Base-by-base conservation (phyloP, 1,140 invertebrate genomes). In the Drosophila trapezifrons region DNA sequence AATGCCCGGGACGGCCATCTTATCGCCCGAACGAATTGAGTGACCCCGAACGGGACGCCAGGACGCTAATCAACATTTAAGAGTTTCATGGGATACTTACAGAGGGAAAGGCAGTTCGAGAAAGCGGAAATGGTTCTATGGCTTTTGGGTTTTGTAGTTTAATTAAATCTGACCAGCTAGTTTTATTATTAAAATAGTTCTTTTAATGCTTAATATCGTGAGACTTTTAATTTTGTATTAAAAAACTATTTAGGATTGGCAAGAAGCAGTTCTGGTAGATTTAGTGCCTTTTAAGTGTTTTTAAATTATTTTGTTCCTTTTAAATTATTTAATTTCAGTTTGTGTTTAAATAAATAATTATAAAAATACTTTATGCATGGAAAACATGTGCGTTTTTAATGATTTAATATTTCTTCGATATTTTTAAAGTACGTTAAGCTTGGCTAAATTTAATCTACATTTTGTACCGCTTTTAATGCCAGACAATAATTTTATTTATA, bases 1-100 rank as follows among this genome's bases (percentile, higher is more conserved):
- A 71, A 71, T 71, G 67, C 65, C 67, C 49, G 18, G 38, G 40
- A 27, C 60, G 45, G 13, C 45, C 45, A 40, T 52, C 65, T 69
- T 43, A 69, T 69, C 37, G 15, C 37, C 15, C 18, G 6, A 27
- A 45, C 20, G 47, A 70, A 70, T 54, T 46, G 63, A 37, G 22
- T 40, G 42, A 27, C 51, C 63, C 63, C 29, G 10, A 27, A 6
- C 22, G 9, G 40, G 46, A 42, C 38, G 27, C 29, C 10, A 58
- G 42, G 65, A 42, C 49, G 49, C 35, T 71, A 71, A 71, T 58
- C 66, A 70, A 47, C 65, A 69, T 70, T 70, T 70, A 70, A 70
- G 49, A 70, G 65, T 42, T 71, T 70, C 42, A 71, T 71, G 0
- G 64, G 18, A 13, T 35, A 47, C 32, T 70, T 71, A 43, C 9